Evolutionary conservation across 2,888 invertebrate species (phyloP), one percentile per base, ranked within the genome.

Genomic region (Dioctria linearis): DNA sequence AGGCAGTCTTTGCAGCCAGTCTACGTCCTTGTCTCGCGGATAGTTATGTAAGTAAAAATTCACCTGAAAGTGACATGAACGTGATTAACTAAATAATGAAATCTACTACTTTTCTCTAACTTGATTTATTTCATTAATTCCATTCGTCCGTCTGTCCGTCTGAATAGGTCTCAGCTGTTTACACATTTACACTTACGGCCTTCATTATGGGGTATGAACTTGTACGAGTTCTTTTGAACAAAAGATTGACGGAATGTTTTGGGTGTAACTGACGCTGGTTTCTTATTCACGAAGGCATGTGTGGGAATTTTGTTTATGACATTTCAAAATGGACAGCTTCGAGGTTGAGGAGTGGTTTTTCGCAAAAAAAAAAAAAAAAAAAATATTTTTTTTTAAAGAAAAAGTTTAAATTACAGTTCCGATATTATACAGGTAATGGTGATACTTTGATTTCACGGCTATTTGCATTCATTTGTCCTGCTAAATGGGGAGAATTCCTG

Each of bases 271-370:
- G 76, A 63, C 49, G 46, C 49, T 76, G 76, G 61, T 66, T 66
- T 66, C 46, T 46, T 57, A 37, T 40, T 40, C 39, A 25, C 25
- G 25, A 40, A 49, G 42, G 43, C 46, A 49, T 76, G 76, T 76
- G 76, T 76, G 76, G 76, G 76, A 76, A 76, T 63, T 25, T 63
- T 76, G 76, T 76, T 76, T 76, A 76, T 76, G 76, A 63, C 76
- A 76, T 76, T 76, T 76, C 63, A 46, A 63, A 76, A 61, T 25
- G 25, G 49, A 63, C 63, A 76, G 54, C 46, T 46, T 76, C 76
- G 76, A 76, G 76, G 76, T 76, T 49, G 40, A 76, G 76, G 76
- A 76, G 76, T 76, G 76, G 76, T 76, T 76, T 75, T 76, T 63
- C 73, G 63, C 76, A 37, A 63, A 63, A 49, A 25, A 25, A 25